Evolutionary conservation across 2,888 invertebrate species (phyloP).

Genomic region (Melipona beecheii): DNA sequence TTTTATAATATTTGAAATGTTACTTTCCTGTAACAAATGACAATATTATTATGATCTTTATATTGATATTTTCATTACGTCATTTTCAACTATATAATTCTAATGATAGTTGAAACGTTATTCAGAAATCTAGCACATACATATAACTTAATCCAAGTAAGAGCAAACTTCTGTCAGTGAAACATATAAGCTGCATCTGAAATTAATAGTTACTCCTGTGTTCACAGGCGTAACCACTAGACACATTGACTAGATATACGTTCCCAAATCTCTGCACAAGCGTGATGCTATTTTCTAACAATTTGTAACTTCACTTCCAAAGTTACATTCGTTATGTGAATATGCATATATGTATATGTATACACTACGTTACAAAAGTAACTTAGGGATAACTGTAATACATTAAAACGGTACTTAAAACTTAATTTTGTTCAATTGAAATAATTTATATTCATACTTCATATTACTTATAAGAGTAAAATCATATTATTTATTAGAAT

Average conservation of each 20-base stretch:
- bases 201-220: conserved; percentile 67
- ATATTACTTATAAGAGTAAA: too few species aligned
- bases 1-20: too few species aligned
- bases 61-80: too few species aligned
- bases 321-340: conserved; percentile 36
- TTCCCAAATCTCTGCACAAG: conserved; percentile 50
- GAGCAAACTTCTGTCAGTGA: conserved; percentile 56
- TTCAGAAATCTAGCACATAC: conserved; percentile 56
- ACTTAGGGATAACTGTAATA: too few species aligned
- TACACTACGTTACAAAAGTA: not conserved
- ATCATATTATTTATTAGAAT: too few species aligned
- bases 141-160: conserved; percentile 58
- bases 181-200: conserved; percentile 59
- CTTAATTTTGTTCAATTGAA: too few species aligned
- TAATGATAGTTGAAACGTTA: conserved; percentile 33
- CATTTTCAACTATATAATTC: not conserved
- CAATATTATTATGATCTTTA: too few species aligned
- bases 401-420: too few species aligned
- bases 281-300: conserved; percentile 45
- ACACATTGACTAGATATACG: conserved; percentile 51
- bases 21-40: too few species aligned
- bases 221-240: conserved; percentile 52
- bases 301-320: conserved; percentile 23
- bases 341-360: not conserved
- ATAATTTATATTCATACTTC: too few species aligned